Conservation (phyloP, 2,797 vertebrate genomes). For the Phyllotis vaccarum region DNA sequence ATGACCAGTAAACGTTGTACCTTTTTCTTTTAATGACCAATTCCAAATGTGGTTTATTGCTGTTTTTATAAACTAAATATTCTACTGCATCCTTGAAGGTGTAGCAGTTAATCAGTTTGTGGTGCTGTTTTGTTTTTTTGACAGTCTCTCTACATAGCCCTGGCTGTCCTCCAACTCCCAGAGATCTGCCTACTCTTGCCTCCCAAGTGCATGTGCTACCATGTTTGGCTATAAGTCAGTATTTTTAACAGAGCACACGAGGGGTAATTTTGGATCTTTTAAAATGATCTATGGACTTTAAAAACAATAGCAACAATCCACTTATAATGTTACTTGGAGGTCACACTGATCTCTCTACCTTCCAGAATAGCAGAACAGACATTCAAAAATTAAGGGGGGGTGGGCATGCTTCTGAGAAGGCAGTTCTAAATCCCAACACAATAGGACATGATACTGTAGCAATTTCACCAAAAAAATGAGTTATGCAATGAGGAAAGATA, state of each 20-base stretch:
- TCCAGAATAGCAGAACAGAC: slow-evolving; percentile 64
- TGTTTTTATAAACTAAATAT: slow-evolving; percentile 70
- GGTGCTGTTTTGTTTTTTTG: background rate
- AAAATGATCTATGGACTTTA: slow-evolving; percentile 68
- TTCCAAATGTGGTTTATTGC: slow-evolving; percentile 51
- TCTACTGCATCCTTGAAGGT: slow-evolving; percentile 74
- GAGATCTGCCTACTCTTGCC: background rate
- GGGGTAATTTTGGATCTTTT: slow-evolving; percentile 69
- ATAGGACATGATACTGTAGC: slow-evolving; percentile 36
- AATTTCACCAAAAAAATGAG: slow-evolving; percentile 76
- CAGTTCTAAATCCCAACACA: slow-evolving; percentile 66
- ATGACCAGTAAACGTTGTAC: slow-evolving; percentile 58
- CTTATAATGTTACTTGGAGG: slow-evolving; percentile 74
- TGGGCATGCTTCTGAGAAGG: slow-evolving; percentile 32
- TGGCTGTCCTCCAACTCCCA: background rate
- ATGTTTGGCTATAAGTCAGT: background rate
- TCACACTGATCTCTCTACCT: slow-evolving; percentile 67
- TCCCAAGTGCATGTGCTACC: background rate
- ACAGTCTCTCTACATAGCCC: background rate
- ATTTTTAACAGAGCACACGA: slow-evolving; percentile 72
- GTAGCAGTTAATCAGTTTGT: slow-evolving; percentile 67
- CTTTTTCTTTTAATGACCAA: slow-evolving; percentile 76
- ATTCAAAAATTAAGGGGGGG: slow-evolving; percentile 65
- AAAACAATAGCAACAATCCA: slow-evolving; percentile 80
- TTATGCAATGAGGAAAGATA: slow-evolving; percentile 72